phyloP scores from a whole-genome alignment of 2,888 invertebrate genomes.

The Thymelicus sylvestris region DNA sequence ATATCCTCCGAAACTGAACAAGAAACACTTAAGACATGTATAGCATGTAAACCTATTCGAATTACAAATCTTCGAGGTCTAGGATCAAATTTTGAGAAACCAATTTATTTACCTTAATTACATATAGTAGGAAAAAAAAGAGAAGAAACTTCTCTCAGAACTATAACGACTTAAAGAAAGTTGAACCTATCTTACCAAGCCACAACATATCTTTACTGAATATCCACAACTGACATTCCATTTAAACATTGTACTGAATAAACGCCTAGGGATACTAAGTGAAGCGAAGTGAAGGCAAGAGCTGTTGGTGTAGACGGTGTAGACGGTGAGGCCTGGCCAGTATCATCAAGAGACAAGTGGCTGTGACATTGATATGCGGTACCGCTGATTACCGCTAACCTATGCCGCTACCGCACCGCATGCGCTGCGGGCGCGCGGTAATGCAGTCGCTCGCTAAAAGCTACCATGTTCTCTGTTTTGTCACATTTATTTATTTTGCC shows the following conservation, averaged over 20 bases:
- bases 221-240: too few relatives aligned
- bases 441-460: conserved; percentile 13
- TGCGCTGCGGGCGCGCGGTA: conserved; percentile 14
- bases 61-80: too few relatives aligned
- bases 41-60: too few relatives aligned
- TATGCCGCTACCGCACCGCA: conserved; percentile 3
- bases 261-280: neutral
- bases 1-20: too few relatives aligned
- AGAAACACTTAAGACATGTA: too few relatives aligned
- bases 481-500: conserved; percentile 16
- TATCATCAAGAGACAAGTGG: conserved; percentile 11
- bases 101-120: too few relatives aligned
- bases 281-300: neutral
- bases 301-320: neutral
- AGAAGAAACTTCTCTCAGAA: too few relatives aligned
- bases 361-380: conserved; percentile 18
- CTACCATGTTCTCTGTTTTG: neutral
- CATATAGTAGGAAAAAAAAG: too few relatives aligned
- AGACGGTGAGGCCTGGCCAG: neutral
- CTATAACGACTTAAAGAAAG: too few relatives aligned
- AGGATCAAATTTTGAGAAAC: too few relatives aligned
- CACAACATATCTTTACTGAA: too few relatives aligned
- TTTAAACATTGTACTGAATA: neutral
- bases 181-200: too few relatives aligned
- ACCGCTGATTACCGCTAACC: conserved; percentile 15